These are phyloP conservation scores for Chaetops frenatus DNA, from an alignment of 2,113 vertebrate species.

Conservation along the genomic window DNA sequence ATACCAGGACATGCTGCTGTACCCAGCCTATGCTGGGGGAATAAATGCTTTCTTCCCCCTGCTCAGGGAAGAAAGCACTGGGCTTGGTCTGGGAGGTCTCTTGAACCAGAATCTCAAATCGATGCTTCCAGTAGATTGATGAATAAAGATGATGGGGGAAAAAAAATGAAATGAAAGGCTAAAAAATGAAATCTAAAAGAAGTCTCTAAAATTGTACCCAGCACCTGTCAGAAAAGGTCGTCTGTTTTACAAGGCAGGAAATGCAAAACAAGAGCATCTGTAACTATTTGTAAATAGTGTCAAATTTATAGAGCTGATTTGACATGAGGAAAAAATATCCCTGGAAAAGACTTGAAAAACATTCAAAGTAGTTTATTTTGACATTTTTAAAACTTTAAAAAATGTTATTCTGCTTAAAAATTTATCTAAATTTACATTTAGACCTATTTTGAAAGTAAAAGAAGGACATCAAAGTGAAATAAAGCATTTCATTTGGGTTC, in stretches of 20 bases:
- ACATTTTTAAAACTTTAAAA: not conserved
- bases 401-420: slow-evolving; percentile 8
- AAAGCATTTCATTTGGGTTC: slow-evolving; percentile 9
- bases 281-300: slow-evolving; percentile 36
- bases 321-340: not conserved
- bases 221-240: not conserved
- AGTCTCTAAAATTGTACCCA: not conserved
- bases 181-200: not conserved
- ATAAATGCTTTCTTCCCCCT: no score
- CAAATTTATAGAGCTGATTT: not conserved
- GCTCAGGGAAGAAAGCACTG: not conserved
- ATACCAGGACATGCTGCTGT: rapidly evolving
- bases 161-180: not conserved
- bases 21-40: rapidly evolving
- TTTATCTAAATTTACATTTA: not conserved
- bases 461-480: not conserved
- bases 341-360: not conserved
- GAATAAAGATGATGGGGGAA: not conserved
- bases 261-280: not conserved
- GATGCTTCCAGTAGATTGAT: not conserved
- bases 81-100: not conserved
- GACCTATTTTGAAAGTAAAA: not conserved
- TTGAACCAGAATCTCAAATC: not conserved
- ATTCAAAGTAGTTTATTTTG: not conserved
- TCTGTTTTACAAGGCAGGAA: not conserved